Evolutionary conservation across 2,888 invertebrate genomes (phyloP), one percentile per base, ranked within the genome.

Genomic region (Acronicta aceris): DNA sequence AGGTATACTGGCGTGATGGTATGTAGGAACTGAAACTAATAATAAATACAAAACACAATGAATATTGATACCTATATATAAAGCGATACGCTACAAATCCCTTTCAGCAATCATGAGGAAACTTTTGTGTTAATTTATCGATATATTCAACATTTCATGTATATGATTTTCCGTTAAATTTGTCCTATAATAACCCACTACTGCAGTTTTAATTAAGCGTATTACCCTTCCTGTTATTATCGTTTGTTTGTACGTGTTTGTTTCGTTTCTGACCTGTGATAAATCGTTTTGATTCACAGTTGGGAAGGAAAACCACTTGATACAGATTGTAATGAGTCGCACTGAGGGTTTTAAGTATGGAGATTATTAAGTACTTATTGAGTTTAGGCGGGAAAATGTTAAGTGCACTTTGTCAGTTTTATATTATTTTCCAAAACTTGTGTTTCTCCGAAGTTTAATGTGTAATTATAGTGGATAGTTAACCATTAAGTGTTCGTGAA

Each of bases 91-190:
- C 12, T 21, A 69, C 48, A 58, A 65, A 76, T 63, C 63, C 56
- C 38, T 63, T 52, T 51, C 21, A 72, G 5, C 12, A 59, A 72
- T 67, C 59, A 81, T 53, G 40, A 82, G 84, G 83, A 83, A 81
- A 83, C 61, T 45, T n/a, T 15, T 12, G 9, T n/a, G 1, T 36
- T 12, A 65, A 61, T 52, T 69, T 74, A 86, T 86, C 81, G 81
- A 79, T 81, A 62, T 68, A 48, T 71, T 54, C 56, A 57, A 63
- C 75, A 9, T 33, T 27, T 76, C 68, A 73, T 71, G 50, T 56
- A 63, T 76, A 84, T 85, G 70, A 71, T 71, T 80, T 84, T 82
- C 86, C 87, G 85, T 81, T 71, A 85, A 85, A 85, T 84, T 80
- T 57, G 71, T 75, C 56, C 50, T 53, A 60, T 77, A 78, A 78